These are phyloP conservation scores for Athalia cordata DNA, from an alignment of 2,888 invertebrate genomes.

Conservation along the genomic window DNA sequence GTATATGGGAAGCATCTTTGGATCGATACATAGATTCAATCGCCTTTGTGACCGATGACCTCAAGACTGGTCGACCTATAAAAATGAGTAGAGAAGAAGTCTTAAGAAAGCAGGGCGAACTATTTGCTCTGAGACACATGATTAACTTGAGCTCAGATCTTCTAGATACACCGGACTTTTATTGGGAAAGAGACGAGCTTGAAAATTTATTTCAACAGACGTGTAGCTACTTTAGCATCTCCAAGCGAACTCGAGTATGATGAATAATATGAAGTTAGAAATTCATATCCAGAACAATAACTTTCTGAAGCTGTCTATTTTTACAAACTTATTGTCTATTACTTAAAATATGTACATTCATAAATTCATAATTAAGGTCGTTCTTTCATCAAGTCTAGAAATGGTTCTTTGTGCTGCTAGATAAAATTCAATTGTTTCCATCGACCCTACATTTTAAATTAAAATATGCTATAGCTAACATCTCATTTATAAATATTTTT, in stretches of 20 bases:
- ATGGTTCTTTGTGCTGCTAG: too few species aligned
- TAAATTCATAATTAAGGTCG: too few species aligned
- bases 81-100: conserved; percentile 83
- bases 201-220: conserved; percentile 90
- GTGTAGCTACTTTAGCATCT: conserved; percentile 89
- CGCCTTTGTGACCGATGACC: conserved; percentile 85
- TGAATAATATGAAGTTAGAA: background rate
- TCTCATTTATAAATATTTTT: conserved; percentile 46
- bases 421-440: background rate
- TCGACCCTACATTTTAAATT: conserved; percentile 8
- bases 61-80: conserved; percentile 85
- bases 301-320: too few species aligned
- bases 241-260: conserved; percentile 86
- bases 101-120: conserved; percentile 87
- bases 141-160: conserved; percentile 96
- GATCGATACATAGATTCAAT: conserved; percentile 90
- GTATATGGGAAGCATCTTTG: conserved; percentile 94
- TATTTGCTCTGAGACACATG: conserved; percentile 91
- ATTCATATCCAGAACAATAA: too few species aligned
- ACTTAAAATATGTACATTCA: too few species aligned
- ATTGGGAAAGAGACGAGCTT: conserved; percentile 96
- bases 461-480: background rate
- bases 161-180: conserved; percentile 96
- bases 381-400: too few species aligned
- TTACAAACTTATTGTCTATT: too few species aligned